Conservation (phyloP, 2,888 invertebrate genomes). For the Plebejus melissa region DNA sequence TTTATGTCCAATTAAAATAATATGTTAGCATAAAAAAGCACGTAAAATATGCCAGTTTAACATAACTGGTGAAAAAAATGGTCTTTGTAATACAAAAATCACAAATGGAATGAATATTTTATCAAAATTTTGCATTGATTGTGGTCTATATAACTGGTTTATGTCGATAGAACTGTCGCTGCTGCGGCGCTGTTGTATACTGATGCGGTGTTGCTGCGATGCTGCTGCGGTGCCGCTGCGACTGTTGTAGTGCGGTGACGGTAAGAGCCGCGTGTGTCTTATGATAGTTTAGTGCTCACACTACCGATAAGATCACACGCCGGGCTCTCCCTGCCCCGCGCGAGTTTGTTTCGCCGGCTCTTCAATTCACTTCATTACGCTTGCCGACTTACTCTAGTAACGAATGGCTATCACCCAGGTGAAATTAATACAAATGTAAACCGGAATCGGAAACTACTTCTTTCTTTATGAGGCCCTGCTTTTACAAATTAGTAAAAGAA, state of each 20-base stretch:
- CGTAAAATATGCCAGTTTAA: neutral
- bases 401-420: neutral
- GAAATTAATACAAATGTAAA: neutral
- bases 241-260: neutral
- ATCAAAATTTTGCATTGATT: too few species aligned
- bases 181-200: neutral
- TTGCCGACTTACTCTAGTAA: neutral
- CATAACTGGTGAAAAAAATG: neutral
- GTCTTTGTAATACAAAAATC: too few species aligned
- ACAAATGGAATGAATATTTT: too few species aligned
- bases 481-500: neutral
- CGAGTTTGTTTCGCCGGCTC: neutral
- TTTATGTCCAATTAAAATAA: neutral
- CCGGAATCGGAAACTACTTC: neutral
- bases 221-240: slow-evolving; percentile 1
- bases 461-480: neutral
- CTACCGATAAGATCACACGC: slow-evolving; percentile 80
- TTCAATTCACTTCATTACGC: neutral
- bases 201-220: neutral
- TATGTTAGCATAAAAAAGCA: neutral
- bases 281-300: slow-evolving; percentile 76
- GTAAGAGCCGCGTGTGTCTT: slow-evolving; percentile 78
- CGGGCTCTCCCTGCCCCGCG: slow-evolving; percentile 56
- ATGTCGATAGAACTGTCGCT: neutral
- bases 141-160: too few species aligned